Conservation (phyloP, 2,113 vertebrate genomes). For the Agelaius phoeniceus region DNA sequence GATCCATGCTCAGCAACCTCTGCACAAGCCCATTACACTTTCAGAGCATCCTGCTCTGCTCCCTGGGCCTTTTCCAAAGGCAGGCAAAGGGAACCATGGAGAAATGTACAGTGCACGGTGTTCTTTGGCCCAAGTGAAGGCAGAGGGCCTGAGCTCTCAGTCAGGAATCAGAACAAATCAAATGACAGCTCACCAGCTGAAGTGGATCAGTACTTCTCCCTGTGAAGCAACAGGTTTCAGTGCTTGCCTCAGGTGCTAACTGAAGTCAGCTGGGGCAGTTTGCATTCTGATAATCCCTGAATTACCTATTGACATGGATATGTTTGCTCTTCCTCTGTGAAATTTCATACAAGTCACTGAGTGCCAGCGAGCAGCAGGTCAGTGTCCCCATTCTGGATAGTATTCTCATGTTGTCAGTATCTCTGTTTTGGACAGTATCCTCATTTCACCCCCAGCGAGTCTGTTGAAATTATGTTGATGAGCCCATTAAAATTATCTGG, state of each 20-base stretch:
- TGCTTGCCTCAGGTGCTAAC: neutral
- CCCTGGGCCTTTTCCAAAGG: neutral
- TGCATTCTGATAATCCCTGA: neutral
- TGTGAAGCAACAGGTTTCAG: neutral
- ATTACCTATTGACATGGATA: neutral
- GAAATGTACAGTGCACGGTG: neutral
- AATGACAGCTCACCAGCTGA: neutral
- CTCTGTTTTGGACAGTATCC: neutral
- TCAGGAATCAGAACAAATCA: neutral
- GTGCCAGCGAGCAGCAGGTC: neutral
- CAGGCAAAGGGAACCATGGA: fast-evolving
- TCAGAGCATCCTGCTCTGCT: neutral
- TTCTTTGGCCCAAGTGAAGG: neutral
- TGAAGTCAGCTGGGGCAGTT: neutral
- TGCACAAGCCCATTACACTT: neutral
- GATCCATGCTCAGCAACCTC: fast-evolving
- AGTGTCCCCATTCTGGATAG: neutral
- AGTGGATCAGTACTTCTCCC: neutral
- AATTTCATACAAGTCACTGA: neutral
- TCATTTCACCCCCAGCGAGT: neutral
- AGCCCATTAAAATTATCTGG: neutral
- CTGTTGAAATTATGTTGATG: neutral
- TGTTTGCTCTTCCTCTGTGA: neutral
- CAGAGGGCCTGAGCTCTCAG: neutral
- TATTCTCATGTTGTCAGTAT: neutral